phyloP scores from a whole-genome alignment of 2,888 invertebrate genomes.

The Drosophila mimica region DNA sequence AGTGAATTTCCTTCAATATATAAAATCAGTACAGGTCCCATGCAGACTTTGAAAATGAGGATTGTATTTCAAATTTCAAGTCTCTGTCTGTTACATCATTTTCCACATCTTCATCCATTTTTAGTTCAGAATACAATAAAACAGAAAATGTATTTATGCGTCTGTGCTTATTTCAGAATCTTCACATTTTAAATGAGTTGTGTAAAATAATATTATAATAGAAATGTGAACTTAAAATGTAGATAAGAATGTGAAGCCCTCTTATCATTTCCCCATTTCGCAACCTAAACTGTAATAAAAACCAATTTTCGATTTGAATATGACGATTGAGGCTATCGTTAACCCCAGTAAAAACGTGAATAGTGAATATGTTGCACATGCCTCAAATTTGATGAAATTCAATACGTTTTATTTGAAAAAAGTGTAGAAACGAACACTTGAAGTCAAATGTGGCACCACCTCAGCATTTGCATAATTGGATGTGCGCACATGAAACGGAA shows the following conservation, averaged over 20 bases:
- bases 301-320: not conserved
- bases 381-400: not conserved
- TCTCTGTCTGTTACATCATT: not conserved
- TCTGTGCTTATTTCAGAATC: not conserved
- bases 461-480: not conserved
- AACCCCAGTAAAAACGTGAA: not conserved
- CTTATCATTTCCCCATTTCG: not conserved
- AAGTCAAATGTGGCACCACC: not conserved
- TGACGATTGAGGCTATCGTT: not conserved
- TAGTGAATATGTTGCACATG: not conserved
- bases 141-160: not conserved
- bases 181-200: not conserved
- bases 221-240: too few species aligned
- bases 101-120: not conserved
- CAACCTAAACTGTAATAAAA: too few species aligned
- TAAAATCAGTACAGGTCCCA: not conserved
- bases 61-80: not conserved
- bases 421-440: not conserved
- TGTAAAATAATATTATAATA: too few species aligned
- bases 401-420: not conserved
- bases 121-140: not conserved
- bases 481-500: not conserved
- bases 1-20: not conserved
- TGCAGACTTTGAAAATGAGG: not conserved
- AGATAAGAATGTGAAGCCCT: not conserved